Evolutionary conservation across 1,140 invertebrate species (phyloP).

Genomic region (Akabosia matsudoensis): DNA sequence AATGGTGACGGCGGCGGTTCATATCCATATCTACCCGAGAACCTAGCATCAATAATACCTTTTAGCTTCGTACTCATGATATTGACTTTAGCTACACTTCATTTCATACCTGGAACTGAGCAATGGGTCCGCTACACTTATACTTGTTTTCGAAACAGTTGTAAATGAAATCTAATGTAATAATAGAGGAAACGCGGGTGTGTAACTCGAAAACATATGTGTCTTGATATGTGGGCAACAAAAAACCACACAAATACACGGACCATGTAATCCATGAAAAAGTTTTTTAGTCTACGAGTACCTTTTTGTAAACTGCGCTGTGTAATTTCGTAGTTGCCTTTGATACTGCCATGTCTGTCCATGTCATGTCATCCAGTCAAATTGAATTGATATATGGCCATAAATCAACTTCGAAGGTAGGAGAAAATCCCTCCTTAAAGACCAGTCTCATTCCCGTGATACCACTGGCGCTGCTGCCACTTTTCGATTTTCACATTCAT

Average conservation of each 20-base stretch:
- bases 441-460: not conserved
- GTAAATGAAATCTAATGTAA: conserved; percentile 12
- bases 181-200: not conserved
- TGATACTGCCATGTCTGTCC: conserved; percentile 14
- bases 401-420: conserved; percentile 24
- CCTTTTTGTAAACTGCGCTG: not conserved
- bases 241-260: not conserved
- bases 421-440: conserved; percentile 19
- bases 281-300: not conserved
- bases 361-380: conserved; percentile 23
- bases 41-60: too few species aligned
- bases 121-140: too few species aligned
- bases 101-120: too few species aligned
- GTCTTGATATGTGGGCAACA: not conserved
- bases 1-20: not conserved
- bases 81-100: too few species aligned
- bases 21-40: not conserved
- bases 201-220: not conserved
- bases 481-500: too few species aligned
- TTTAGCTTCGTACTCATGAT: too few species aligned
- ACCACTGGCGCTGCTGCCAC: not conserved
- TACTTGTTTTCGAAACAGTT: too few species aligned
- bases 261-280: not conserved
- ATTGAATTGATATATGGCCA: conserved; percentile 24
- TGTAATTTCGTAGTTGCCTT: not conserved